phyloP scores from a whole-genome alignment of 2,113 vertebrate species.

The Eptesicus fuscus region DNA sequence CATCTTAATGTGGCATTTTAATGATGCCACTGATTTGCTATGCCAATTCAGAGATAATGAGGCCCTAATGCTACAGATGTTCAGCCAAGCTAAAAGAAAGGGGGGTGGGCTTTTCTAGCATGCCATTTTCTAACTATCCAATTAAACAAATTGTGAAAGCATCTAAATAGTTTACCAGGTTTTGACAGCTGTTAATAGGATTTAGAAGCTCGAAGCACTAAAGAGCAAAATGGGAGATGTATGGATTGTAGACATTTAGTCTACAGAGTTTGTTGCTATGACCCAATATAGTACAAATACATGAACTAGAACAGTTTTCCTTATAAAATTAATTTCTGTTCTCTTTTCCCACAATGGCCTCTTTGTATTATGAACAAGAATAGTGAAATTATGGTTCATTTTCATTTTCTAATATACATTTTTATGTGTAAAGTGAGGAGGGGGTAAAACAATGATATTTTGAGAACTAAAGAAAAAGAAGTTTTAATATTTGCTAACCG shows the following conservation, averaged over 20 bases:
- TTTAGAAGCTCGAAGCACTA: conserved; percentile 73
- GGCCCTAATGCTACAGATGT: conserved; percentile 86
- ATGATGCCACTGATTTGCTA: conserved; percentile 84
- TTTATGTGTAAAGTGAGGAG: not conserved
- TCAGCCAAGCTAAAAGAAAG: conserved; percentile 81
- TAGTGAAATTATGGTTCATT: conserved; percentile 37
- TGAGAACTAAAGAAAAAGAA: not conserved
- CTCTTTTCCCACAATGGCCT: not conserved
- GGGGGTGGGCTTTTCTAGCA: conserved; percentile 70
- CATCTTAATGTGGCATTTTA: conserved; percentile 87
- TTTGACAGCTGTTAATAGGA: conserved; percentile 85
- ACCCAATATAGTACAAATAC: not conserved
- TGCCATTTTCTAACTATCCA: conserved; percentile 84
- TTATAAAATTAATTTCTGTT: conserved; percentile 31
- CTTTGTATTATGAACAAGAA: conserved; percentile 28
- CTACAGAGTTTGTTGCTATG: conserved; percentile 35
- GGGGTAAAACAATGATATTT: not conserved
- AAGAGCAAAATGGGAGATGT: conserved; percentile 76
- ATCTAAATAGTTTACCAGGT: conserved; percentile 84
- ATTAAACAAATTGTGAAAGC: conserved; percentile 85
- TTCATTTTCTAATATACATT: conserved; percentile 16
- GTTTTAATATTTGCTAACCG: conserved; percentile 9
- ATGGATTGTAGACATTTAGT: conserved; percentile 55
- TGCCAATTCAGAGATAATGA: conserved; percentile 86
- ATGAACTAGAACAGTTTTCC: conserved; percentile 16